phyloP scores from a whole-genome alignment of 2,797 vertebrate genomes.

The Huso huso region DNA sequence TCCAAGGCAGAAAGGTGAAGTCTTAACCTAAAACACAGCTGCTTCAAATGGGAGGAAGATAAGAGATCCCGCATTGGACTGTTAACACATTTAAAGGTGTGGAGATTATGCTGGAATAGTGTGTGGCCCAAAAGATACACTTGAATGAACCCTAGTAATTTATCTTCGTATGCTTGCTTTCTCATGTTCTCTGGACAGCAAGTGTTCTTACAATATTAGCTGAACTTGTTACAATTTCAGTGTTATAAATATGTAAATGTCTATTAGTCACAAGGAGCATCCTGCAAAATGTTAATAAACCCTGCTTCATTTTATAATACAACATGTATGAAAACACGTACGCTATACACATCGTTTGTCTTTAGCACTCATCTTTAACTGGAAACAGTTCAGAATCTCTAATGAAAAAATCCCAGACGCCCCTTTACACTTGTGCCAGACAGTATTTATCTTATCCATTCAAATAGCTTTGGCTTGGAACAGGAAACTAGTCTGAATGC shows the following conservation, averaged over 20 bases:
- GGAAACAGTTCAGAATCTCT: conserved; percentile 7
- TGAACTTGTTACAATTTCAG: too few relatives aligned
- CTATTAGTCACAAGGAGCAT: too few relatives aligned
- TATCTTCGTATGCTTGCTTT: too few relatives aligned
- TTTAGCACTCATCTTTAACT: conserved; percentile 13
- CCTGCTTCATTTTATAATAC: too few relatives aligned
- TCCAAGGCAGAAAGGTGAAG: conserved; percentile 2
- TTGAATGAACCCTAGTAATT: too few relatives aligned
- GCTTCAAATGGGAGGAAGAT: not conserved
- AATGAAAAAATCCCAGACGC: conserved; percentile 11
- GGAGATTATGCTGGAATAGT: not conserved
- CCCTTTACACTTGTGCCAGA: conserved; percentile 11
- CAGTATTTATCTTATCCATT: conserved; percentile 13
- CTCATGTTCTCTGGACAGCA: too few relatives aligned
- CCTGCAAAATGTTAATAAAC: too few relatives aligned
- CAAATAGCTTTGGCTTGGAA: conserved; percentile 16
- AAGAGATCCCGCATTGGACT: conserved; percentile 3
- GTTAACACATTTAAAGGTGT: conserved; percentile 10
- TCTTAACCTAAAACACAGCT: not conserved
- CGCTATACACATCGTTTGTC: conserved; percentile 10
- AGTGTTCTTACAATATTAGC: too few relatives aligned
- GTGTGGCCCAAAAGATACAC: conserved; percentile 1
- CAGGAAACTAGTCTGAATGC: conserved; percentile 13
- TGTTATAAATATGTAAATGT: too few relatives aligned
- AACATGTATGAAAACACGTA: too few relatives aligned